These are phyloP conservation scores for Glaucomys volans DNA, from an alignment of 2,113 vertebrate genomes.

Conservation along the genomic window DNA sequence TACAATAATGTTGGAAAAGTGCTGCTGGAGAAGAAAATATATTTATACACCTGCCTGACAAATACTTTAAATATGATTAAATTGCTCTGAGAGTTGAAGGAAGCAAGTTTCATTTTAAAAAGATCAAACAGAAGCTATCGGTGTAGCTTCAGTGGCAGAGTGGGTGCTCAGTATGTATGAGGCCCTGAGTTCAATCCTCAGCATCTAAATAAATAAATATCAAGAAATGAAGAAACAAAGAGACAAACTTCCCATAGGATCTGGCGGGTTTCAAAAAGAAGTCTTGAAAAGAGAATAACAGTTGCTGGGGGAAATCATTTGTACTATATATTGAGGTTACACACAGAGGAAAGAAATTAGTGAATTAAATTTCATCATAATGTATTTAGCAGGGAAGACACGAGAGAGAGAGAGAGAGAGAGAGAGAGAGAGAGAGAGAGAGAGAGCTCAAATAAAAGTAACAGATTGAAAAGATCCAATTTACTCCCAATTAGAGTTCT, in stretches of 20 bases:
- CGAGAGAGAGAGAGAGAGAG: neutral
- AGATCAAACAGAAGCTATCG: neutral
- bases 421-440: neutral
- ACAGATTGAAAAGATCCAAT: neutral
- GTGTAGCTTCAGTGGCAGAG: neutral
- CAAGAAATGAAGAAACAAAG: neutral
- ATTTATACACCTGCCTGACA: slow-evolving; percentile 5
- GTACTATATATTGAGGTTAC: neutral
- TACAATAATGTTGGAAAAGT: neutral
- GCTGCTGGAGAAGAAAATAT: neutral
- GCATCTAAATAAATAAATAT: neutral
- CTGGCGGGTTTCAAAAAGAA: neutral
- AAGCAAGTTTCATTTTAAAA: neutral
- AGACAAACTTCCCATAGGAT: neutral
- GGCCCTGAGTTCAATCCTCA: neutral
- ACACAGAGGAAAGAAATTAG: neutral
- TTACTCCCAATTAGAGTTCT: neutral
- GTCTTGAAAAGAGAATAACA: neutral
- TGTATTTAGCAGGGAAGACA: neutral
- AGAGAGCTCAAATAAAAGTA: neutral
- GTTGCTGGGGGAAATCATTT: neutral
- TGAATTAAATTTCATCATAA: neutral
- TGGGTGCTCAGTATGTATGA: too few species aligned
- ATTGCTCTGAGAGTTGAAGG: neutral
- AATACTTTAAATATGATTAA: neutral